These are phyloP conservation scores for Campoplex nolae DNA, from an alignment of 2,888 invertebrate species.

Conservation along the genomic window DNA sequence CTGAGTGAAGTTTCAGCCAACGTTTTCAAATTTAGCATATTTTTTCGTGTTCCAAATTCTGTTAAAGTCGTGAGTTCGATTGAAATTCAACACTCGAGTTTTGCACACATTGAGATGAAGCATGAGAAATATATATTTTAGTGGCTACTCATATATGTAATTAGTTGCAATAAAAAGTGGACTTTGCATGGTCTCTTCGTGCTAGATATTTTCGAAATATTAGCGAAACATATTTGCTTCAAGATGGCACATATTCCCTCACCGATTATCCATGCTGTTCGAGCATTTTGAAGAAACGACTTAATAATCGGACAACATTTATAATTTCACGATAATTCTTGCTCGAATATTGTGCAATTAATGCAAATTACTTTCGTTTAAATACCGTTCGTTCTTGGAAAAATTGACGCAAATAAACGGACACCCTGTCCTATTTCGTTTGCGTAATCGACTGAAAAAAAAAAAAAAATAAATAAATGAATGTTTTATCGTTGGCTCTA, in stretches of 20 bases:
- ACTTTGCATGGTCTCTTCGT: neutral
- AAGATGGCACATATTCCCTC: neutral
- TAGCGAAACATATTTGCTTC: neutral
- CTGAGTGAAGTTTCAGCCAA: neutral
- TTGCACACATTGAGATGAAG: neutral
- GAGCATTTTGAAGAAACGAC: neutral
- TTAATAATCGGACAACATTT: constrained; percentile 2
- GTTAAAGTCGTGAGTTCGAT: neutral
- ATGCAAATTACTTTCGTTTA: constrained; percentile 8
- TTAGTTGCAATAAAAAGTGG: constrained; percentile 8
- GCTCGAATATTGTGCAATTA: neutral
- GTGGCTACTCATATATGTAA: neutral
- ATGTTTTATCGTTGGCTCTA: neutral
- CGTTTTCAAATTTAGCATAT: neutral
- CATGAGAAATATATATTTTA: neutral
- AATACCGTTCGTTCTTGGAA: neutral
- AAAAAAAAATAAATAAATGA: too few species aligned
- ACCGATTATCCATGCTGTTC: neutral
- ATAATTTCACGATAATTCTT: neutral
- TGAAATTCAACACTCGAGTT: neutral
- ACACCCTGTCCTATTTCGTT: neutral
- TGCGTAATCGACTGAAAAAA: neutral
- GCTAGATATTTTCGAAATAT: neutral
- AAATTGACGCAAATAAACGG: neutral
- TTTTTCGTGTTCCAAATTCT: neutral